These are phyloP conservation scores for Orchesella flavescens DNA, from an alignment of 2,888 invertebrate species.

Conservation along the genomic window DNA sequence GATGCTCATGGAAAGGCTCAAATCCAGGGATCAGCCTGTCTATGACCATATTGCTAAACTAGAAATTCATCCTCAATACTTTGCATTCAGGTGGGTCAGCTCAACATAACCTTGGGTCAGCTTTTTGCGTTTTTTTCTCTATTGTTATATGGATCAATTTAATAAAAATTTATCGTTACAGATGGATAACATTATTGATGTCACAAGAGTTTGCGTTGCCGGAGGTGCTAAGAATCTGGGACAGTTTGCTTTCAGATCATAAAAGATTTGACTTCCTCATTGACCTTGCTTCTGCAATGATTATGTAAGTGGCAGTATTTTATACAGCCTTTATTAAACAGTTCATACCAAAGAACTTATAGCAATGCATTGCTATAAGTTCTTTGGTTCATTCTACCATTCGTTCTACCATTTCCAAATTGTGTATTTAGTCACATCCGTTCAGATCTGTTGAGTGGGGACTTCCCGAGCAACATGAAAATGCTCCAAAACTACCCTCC, in stretches of 20 bases:
- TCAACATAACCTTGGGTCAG: no score
- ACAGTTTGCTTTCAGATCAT: slow-evolving; percentile 93
- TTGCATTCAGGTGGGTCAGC: slow-evolving; percentile 66
- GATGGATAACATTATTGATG: slow-evolving; percentile 95
- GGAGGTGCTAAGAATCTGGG: slow-evolving; percentile 98
- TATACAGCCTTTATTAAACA: no score
- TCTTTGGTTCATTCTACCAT: slow-evolving; percentile 29
- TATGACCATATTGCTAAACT: slow-evolving; percentile 86
- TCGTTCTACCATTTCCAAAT: neutral
- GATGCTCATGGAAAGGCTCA: slow-evolving; percentile 84
- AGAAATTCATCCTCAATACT: slow-evolving; percentile 88
- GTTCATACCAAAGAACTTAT: no score
- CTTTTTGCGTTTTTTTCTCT: no score
- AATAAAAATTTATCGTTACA: slow-evolving; percentile 74
- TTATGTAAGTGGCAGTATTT: slow-evolving; percentile 83
- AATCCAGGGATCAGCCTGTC: slow-evolving; percentile 84
- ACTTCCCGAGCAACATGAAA: slow-evolving; percentile 95
- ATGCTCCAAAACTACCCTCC: slow-evolving; percentile 91
- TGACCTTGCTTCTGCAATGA: slow-evolving; percentile 97
- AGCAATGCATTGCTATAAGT: slow-evolving; percentile 15
- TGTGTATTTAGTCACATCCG: slow-evolving; percentile 82
- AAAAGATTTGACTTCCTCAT: slow-evolving; percentile 92
- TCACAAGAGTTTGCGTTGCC: slow-evolving; percentile 98
- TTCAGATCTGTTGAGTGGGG: slow-evolving; percentile 87
- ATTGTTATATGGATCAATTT: no score